Conservation (phyloP, 2,113 vertebrate species). For the Bagarius yarrelli region DNA sequence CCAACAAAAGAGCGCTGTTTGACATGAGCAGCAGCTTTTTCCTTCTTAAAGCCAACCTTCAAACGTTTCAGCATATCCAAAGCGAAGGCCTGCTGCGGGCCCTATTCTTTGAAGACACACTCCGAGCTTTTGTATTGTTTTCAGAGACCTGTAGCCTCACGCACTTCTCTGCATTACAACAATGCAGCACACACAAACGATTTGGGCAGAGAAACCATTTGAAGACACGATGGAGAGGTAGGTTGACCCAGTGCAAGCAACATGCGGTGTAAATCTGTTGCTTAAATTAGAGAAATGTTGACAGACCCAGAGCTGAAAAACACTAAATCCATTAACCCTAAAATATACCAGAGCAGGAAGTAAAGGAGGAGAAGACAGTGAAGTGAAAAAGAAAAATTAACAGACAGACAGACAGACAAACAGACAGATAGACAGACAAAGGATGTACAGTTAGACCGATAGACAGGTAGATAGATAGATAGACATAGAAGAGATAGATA, state of each 20-base stretch:
- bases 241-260: constrained; percentile 3
- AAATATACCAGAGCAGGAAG: too few species aligned
- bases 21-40: constrained; percentile 25
- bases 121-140: constrained; percentile 33
- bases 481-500: too few species aligned
- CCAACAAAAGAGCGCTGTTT: constrained; percentile 41
- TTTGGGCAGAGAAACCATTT: not conserved
- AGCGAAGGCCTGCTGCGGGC: constrained; percentile 15
- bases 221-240: constrained; percentile 33
- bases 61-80: not conserved
- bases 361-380: not conserved
- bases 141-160: constrained; percentile 27
- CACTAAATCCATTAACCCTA: not conserved
- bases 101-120: constrained; percentile 35
- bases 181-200: constrained; percentile 25
- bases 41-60: constrained; percentile 8
- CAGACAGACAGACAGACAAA: too few species aligned
- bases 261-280: constrained; percentile 19
- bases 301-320: constrained; percentile 11
- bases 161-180: constrained; percentile 7
- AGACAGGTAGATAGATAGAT: too few species aligned
- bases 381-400: too few species aligned
- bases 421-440: too few species aligned
- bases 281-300: constrained; percentile 21
- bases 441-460: too few species aligned